These are phyloP conservation scores for Euclidia mi DNA, from an alignment of 2,888 invertebrate genomes.

Conservation along the genomic window DNA sequence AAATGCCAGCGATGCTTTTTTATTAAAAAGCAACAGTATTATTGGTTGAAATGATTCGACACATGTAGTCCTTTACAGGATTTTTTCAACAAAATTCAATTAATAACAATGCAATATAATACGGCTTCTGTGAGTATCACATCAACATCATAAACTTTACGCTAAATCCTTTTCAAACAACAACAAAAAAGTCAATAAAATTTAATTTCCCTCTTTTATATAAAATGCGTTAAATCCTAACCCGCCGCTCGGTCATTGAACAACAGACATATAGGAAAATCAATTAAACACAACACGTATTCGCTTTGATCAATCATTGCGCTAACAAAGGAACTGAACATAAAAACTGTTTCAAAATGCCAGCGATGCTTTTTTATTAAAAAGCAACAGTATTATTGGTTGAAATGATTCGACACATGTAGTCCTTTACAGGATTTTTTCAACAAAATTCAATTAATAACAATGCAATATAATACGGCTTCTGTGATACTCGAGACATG, in stretches of 20 bases:
- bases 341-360: constrained; percentile 18
- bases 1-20: background rate
- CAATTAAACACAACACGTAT: constrained; percentile 55
- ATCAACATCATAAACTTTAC: background rate
- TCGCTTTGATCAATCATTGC: constrained; percentile 60
- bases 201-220: constrained; percentile 2
- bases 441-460: too few relatives aligned
- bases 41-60: too few relatives aligned
- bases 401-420: too few relatives aligned
- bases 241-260: constrained; percentile 16
- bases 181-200: constrained; percentile 13
- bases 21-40: background rate
- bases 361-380: background rate
- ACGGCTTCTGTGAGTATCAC: too few relatives aligned
- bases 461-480: too few relatives aligned
- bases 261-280: constrained; percentile 43
- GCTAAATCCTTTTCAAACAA: background rate
- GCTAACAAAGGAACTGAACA: constrained; percentile 38
- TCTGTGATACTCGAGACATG: too few relatives aligned
- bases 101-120: too few relatives aligned
- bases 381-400: constrained; percentile 1
- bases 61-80: too few relatives aligned
- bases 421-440: too few relatives aligned
- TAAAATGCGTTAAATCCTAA: constrained; percentile 25
- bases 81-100: too few relatives aligned